A percentile compares a stretch with the other conserved stretches of the same genome.
Evolutionary conservation across 1,140 invertebrate species (phyloP).

Genomic region (Sarcophaga bullata): DNA sequence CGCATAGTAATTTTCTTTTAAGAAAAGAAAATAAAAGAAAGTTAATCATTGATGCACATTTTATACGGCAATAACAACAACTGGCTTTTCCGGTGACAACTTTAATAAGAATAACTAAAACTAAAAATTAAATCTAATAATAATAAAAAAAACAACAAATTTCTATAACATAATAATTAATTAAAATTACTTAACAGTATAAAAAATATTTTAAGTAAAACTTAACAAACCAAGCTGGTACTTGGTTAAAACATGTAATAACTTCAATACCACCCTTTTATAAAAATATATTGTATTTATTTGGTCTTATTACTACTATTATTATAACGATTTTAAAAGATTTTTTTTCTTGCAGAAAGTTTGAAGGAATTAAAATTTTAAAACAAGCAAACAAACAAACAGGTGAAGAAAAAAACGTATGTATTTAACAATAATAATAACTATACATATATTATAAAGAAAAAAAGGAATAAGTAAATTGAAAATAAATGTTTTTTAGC

Average conservation of each 20-base stretch:
- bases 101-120: constrained; percentile 8
- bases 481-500: constrained; percentile 31
- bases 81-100: constrained; percentile 38
- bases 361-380: constrained; percentile 22
- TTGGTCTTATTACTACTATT: too few relatives aligned
- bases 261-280: not conserved
- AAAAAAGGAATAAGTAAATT: not conserved
- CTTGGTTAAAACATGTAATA: constrained; percentile 19
- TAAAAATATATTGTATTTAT: not conserved
- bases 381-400: not conserved
- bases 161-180: too few relatives aligned
- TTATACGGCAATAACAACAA: constrained; percentile 25
- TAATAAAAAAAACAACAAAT: not conserved
- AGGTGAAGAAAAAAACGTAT: not conserved
- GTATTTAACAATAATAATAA: constrained; percentile 16
- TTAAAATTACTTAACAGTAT: too few relatives aligned
- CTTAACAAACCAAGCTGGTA: constrained; percentile 17
- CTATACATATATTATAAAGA: constrained; percentile 19
- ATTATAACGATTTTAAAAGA: too few relatives aligned
- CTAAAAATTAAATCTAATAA: not conserved
- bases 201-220: not conserved
- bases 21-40: not conserved
- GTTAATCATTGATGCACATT: constrained; percentile 23
- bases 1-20: too few relatives aligned
- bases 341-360: too few relatives aligned